These are phyloP conservation scores for Sebastes schlegelii DNA, from an alignment of 2,113 vertebrate species.

Conservation along the genomic window DNA sequence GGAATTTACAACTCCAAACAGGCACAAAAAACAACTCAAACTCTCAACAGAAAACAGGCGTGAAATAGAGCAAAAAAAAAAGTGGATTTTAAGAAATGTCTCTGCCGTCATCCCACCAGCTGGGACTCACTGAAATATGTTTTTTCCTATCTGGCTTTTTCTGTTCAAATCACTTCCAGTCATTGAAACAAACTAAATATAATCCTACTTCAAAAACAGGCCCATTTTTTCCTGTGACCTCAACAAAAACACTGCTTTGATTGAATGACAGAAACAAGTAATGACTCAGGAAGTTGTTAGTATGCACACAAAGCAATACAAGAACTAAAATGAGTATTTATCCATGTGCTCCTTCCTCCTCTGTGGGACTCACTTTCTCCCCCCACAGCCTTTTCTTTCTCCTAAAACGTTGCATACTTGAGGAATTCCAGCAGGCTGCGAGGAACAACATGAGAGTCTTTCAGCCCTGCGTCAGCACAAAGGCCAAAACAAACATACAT, in stretches of 20 bases:
- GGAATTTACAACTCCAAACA: slow-evolving; percentile 71
- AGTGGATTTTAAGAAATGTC: slow-evolving; percentile 35
- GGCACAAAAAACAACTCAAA: slow-evolving; percentile 68
- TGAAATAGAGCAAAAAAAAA: slow-evolving; percentile 34
- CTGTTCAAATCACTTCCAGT: neutral
- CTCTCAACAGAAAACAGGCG: slow-evolving; percentile 29
- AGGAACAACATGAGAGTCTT: slow-evolving; percentile 45
- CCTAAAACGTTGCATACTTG: slow-evolving; percentile 50
- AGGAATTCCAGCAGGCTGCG: slow-evolving; percentile 62
- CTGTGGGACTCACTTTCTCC: slow-evolving; percentile 13
- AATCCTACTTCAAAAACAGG: slow-evolving; percentile 25
- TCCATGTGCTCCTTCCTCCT: slow-evolving; percentile 36
- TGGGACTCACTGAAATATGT: slow-evolving; percentile 20
- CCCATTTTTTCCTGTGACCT: slow-evolving; percentile 1
- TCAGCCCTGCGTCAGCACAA: slow-evolving; percentile 57
- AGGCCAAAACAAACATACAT: slow-evolving; percentile 74
- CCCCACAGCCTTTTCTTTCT: slow-evolving; percentile 25
- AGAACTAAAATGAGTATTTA: slow-evolving; percentile 26
- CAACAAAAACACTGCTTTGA: slow-evolving; percentile 39
- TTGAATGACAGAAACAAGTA: slow-evolving; percentile 27
- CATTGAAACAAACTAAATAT: slow-evolving; percentile 19
- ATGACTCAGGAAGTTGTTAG: slow-evolving; percentile 26
- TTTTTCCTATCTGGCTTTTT: slow-evolving; percentile 26
- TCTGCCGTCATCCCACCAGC: slow-evolving; percentile 6
- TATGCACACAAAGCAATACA: slow-evolving; percentile 20